These are phyloP conservation scores for Paraescarpia echinospica DNA, from an alignment of 1,140 invertebrate genomes.

Conservation along the genomic window DNA sequence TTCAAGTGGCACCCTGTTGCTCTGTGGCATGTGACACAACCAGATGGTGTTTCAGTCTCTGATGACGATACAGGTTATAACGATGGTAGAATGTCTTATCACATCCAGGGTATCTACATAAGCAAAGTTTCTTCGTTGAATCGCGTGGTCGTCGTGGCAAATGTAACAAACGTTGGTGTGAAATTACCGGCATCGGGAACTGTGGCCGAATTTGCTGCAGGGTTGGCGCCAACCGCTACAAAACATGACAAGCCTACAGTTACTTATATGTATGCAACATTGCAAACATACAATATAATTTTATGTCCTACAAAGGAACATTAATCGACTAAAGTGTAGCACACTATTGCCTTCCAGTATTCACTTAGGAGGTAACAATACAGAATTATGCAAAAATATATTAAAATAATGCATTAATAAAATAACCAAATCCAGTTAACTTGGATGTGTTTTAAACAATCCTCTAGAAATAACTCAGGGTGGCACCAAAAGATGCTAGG, in stretches of 20 bases:
- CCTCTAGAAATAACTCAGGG: neutral
- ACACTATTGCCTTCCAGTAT: neutral
- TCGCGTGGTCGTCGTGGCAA: neutral
- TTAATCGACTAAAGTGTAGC: neutral
- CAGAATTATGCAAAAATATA: neutral
- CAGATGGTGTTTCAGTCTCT: conserved; percentile 9
- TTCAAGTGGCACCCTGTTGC: neutral
- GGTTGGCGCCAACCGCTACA: neutral
- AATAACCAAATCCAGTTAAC: neutral
- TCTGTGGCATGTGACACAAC: neutral
- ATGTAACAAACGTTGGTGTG: neutral
- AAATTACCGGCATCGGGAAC: neutral
- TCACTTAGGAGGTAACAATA: neutral
- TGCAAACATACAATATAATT: neutral
- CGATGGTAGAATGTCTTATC: conserved; percentile 18
- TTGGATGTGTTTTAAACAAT: neutral
- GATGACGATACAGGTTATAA: conserved; percentile 25
- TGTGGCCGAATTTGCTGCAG: neutral
- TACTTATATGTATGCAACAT: neutral
- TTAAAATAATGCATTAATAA: neutral
- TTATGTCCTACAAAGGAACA: neutral
- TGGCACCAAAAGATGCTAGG: neutral
- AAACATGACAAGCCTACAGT: neutral
- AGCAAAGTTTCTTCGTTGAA: conserved; percentile 4
- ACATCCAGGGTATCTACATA: conserved; percentile 17